These are phyloP conservation scores for Tetanocera ferruginea DNA, from an alignment of 2,888 invertebrate genomes.

Conservation along the genomic window DNA sequence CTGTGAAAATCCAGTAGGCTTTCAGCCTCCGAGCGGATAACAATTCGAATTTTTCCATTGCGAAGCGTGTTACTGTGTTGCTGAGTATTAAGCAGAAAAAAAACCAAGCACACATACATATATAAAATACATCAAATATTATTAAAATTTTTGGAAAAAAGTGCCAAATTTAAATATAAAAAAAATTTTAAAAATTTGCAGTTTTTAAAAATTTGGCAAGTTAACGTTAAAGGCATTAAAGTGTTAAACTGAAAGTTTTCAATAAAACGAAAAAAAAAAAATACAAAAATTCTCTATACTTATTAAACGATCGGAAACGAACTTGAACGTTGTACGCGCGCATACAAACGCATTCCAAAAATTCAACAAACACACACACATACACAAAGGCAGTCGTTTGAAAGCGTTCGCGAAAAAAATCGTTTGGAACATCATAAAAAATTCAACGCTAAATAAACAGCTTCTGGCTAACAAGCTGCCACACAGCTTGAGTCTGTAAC, in stretches of 20 bases:
- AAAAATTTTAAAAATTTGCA: conserved; percentile 9
- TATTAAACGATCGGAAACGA: conserved; percentile 49
- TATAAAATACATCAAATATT: conserved; percentile 16
- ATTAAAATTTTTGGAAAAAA: conserved; percentile 11
- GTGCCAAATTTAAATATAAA: conserved; percentile 5
- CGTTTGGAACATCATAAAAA: too few relatives aligned
- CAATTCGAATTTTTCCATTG: conserved; percentile 59
- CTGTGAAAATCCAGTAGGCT: conserved; percentile 67
- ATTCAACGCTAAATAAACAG: too few relatives aligned
- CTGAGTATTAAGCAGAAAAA: conserved; percentile 41
- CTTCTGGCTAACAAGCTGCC: too few relatives aligned
- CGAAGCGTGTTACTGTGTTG: conserved; percentile 43
- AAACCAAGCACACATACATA: conserved; percentile 23
- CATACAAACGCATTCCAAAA: background rate
- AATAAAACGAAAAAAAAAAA: background rate
- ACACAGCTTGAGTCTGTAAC: too few relatives aligned
- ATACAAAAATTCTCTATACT: conserved; percentile 24
- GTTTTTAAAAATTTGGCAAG: background rate
- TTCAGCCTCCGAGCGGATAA: conserved; percentile 71
- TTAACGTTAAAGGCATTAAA: conserved; percentile 5
- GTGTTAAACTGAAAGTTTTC: background rate
- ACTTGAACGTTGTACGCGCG: conserved; percentile 28
- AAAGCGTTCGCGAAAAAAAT: too few relatives aligned
- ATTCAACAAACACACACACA: too few relatives aligned
- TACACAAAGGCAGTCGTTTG: background rate